A percentile compares a stretch with the other conserved stretches of the same genome.
Conservation (phyloP, 2,113 vertebrate species). For the Oxyura jamaicensis region DNA sequence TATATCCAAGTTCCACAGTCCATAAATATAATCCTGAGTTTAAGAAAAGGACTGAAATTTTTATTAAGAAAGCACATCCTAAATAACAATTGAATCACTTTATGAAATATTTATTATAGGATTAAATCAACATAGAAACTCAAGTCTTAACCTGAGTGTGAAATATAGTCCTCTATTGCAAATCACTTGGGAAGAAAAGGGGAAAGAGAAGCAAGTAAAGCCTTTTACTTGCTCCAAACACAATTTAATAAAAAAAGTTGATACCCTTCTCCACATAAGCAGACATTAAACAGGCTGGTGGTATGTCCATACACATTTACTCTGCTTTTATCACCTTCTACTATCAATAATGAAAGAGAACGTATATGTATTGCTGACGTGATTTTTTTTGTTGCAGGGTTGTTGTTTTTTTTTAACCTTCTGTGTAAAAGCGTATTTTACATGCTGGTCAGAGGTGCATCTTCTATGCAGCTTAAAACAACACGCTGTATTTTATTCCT, state of each 20-base stretch:
- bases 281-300: background rate
- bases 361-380: background rate
- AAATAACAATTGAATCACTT: slow-evolving; percentile 19
- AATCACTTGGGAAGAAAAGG: background rate
- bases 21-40: background rate
- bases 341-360: background rate
- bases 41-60: slow-evolving; percentile 24
- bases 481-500: background rate
- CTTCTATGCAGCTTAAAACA: background rate
- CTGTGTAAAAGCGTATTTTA: background rate
- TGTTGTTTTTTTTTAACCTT: background rate
- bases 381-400: background rate
- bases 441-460: background rate
- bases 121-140: slow-evolving; percentile 21
- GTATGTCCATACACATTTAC: background rate
- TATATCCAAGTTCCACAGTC: background rate
- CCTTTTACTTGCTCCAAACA: background rate
- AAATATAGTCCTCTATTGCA: background rate
- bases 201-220: background rate
- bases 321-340: background rate
- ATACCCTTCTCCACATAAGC: background rate
- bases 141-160: background rate
- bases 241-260: background rate
- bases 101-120: slow-evolving; percentile 8
- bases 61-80: slow-evolving; percentile 9